phyloP scores from a whole-genome alignment of 2,797 vertebrate species.

The Enteromius thamalakanensis region DNA sequence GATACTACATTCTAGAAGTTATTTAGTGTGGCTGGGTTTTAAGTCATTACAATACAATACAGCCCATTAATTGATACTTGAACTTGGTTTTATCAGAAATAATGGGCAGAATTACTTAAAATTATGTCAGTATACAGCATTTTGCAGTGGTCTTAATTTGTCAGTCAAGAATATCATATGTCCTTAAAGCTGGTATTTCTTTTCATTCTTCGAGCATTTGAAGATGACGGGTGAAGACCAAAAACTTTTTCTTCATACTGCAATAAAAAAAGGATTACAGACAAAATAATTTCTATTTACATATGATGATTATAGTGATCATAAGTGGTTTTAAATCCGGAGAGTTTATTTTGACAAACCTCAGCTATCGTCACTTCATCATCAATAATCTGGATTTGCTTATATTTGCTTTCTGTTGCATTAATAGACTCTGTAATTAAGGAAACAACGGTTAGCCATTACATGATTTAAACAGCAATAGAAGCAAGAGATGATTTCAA shows the following conservation, averaged over 20 bases:
- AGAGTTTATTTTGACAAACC: slow-evolving; percentile 5
- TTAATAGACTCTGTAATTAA: not conserved
- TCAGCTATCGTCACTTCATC: slow-evolving; percentile 2
- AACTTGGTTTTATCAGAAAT: not conserved
- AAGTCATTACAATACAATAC: not conserved
- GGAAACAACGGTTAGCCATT: not conserved
- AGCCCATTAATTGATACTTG: not conserved
- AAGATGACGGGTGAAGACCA: not conserved
- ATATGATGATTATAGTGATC: not conserved
- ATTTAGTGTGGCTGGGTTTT: not conserved
- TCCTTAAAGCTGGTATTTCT: not conserved
- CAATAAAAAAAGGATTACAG: not conserved
- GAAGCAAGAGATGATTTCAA: not conserved
- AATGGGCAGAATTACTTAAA: not conserved
- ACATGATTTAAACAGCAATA: not conserved
- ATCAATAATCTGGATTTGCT: not conserved
- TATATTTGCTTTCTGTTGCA: not conserved
- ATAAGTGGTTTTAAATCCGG: not conserved
- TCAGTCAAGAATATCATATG: not conserved
- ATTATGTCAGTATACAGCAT: not conserved
- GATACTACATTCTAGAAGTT: too few species aligned
- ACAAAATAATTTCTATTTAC: not conserved
- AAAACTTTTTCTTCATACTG: not conserved
- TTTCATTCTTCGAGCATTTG: not conserved
- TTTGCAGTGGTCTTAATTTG: not conserved